Base-by-base conservation (phyloP, 1,140 invertebrate species). In the Solenopsis fugax region DNA sequence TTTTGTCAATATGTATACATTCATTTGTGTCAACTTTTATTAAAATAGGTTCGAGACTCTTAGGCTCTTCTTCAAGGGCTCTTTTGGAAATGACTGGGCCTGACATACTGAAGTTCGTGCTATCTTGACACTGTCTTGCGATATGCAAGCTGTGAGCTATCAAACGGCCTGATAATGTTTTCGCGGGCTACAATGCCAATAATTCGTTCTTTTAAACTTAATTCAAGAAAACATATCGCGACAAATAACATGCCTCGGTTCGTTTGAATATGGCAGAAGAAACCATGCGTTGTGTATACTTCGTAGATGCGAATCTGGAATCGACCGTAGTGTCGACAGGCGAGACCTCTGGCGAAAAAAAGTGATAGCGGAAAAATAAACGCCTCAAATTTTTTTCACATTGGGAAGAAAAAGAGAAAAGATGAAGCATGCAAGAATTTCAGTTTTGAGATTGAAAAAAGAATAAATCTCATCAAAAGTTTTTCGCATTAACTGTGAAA, bases 1-100 rank as follows among this genome's bases (percentile, higher is more conserved):
- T 82, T 85, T 94, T 94, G 48, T 92, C 87, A 7, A 94, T 89
- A 41, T 77, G 80, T 88, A 94, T 94, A 56, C 34, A 64, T 48
- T 67, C 60, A 0, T 65, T 24, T 1, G 90, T 89, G 58, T 88
- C 58, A 34, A 92, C 67, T 71, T 87, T 91, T 1, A 91, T 21
- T 60, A 94, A 75, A 56, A 93, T 76, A 18, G 93, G 93, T 56
- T 91, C 86, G 0, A 89, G 21, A 56, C 72, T 5, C 10, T 64
- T 64, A 6, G 7, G 10, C 5, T 84, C 82, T 1, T 90, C 82
- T 2, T 88, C 62, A 1, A 50, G 5, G 7, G 6, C 0, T 10
- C 78, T 87, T 41, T 84, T 84, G 2, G 24, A 58, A 48, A 21
- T 18, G 4, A 29, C 29, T 29, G 29, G 2, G 29, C 34, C 4